Conservation (phyloP, 2,888 invertebrate species). For the Rhamnusium bicolor region DNA sequence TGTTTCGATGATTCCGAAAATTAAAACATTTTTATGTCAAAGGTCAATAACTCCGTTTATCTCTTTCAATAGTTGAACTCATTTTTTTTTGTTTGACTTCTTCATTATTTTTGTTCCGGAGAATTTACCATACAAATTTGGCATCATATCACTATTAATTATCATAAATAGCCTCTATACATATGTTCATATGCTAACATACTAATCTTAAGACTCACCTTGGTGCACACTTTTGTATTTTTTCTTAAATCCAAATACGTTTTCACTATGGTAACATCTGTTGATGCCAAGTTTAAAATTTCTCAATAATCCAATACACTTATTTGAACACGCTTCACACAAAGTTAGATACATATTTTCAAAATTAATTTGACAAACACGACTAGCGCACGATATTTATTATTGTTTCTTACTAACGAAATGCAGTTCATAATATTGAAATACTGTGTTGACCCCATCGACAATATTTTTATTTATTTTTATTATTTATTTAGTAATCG, state of each 20-base stretch:
- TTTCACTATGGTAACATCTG: constrained; percentile 65
- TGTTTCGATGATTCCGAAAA: no score
- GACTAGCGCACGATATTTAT: not conserved
- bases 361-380: not conserved
- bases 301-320: not conserved
- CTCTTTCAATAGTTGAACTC: no score
- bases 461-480: not conserved
- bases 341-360: not conserved
- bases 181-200: no score
- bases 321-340: not conserved
- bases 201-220: constrained; percentile 59
- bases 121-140: no score
- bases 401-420: not conserved
- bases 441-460: not conserved
- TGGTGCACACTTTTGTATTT: constrained; percentile 55
- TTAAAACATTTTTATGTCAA: no score
- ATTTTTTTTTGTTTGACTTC: no score
- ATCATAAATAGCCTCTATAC: no score
- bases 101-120: no score
- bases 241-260: constrained; percentile 66
- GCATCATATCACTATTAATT: no score
- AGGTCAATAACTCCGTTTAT: no score
- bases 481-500: not conserved
- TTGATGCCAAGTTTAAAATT: not conserved
- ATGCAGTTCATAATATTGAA: not conserved